These are phyloP conservation scores for Regulus satrapa DNA, from an alignment of 2,113 vertebrate genomes.

Conservation along the genomic window DNA sequence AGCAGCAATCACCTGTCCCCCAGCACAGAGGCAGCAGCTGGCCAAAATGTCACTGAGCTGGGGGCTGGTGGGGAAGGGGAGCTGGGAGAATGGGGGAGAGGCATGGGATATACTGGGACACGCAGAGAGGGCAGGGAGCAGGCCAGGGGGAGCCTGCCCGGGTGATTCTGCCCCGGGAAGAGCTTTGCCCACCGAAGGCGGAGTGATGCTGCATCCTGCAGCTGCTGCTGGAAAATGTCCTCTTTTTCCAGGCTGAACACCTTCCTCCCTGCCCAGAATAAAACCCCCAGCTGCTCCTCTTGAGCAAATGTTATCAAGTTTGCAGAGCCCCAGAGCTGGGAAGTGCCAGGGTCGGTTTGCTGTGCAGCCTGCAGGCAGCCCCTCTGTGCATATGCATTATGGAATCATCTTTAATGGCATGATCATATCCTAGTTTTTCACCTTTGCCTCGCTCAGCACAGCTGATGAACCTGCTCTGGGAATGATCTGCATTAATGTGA, in stretches of 20 bases:
- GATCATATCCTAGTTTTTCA: neutral
- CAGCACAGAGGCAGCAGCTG: neutral
- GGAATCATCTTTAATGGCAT: neutral
- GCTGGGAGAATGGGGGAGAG: neutral
- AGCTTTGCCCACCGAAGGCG: neutral
- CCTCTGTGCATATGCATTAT: neutral
- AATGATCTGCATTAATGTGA: constrained; percentile 49
- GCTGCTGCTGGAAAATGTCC: neutral
- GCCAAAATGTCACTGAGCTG: fast-evolving
- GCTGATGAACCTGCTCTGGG: constrained; percentile 23
- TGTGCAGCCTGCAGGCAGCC: constrained; percentile 4
- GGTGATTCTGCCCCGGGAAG: neutral
- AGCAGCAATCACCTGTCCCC: fast-evolving
- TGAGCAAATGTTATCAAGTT: neutral
- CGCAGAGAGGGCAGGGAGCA: neutral
- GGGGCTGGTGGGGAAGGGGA: neutral
- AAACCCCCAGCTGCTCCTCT: neutral
- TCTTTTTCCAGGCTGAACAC: neutral
- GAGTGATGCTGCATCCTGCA: fast-evolving
- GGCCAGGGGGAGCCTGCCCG: neutral
- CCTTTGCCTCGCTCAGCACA: constrained; percentile 14
- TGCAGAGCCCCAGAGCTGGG: neutral
- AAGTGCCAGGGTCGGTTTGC: constrained; percentile 5
- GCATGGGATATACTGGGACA: neutral
- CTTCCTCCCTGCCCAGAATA: neutral